Base-by-base conservation (phyloP, 2,113 vertebrate genomes). In the Laticauda colubrina region DNA sequence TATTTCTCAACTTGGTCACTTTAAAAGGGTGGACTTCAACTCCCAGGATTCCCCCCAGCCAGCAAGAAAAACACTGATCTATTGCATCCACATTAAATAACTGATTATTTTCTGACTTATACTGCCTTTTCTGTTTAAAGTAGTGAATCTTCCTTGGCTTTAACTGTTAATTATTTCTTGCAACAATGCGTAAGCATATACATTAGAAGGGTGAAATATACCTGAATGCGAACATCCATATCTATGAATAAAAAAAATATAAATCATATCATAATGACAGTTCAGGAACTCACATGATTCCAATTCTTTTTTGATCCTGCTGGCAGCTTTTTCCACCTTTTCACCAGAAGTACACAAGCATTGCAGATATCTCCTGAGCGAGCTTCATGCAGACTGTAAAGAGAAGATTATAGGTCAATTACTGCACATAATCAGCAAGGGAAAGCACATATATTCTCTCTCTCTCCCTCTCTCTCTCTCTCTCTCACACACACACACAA, bases 321-420 rank as follows among this genome's bases (percentile, higher is more conserved):
- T 0, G 99, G 99, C 64, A 99, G 97, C 95, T 99, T 99, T 97
- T 99, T 99, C 99, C 99, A 99, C 90, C 99, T 98, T 96, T 99
- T 99, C 96, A 99, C 99, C 94, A 99, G 96, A 89, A 99, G 98
- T 26, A 99, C 99, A 94, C 99, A 99, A 59, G 99, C 99, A 26
- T 99, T 99, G 95, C 99, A 99, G 96, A 99, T 99, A 95, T 99
- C 99, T 96, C 99, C 99, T n/a, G 99, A 99, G 89, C 99, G 98
- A 1, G 97, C 98, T 94, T 99, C 99, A 0, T 98, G 98, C 89
- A 99, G 97, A 93, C 99, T 99, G 95, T n/a, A 0, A 88, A 94
- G 54, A 94, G 93, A 96, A 95, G 6, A 95, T 64, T 51, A 93
- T 61, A 69, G 87, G 55, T 45, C 34, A 75, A 24, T 12, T 20